Conservation (phyloP, 2,888 invertebrate genomes). For the Tenthredo scrophulariae region DNA sequence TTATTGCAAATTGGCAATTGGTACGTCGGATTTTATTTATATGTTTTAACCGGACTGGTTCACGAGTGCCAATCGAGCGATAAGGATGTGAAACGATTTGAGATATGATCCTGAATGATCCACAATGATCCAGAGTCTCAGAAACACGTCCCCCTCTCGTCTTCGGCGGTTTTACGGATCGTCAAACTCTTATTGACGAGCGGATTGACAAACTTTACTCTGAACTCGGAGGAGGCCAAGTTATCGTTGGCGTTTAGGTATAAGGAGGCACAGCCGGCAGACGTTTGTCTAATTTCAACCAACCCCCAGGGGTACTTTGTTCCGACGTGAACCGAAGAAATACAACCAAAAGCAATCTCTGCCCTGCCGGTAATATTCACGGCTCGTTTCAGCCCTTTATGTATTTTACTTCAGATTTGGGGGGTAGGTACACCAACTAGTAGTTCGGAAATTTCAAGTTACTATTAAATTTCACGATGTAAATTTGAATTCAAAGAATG, state of each 20-base stretch:
- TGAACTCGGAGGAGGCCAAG: slow-evolving; percentile 25
- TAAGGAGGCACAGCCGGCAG: background rate
- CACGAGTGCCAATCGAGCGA: background rate
- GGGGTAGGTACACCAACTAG: background rate
- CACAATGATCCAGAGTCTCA: background rate
- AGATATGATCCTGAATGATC: slow-evolving; percentile 29
- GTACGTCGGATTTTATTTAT: background rate
- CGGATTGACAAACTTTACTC: slow-evolving; percentile 33
- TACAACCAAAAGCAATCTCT: slow-evolving; percentile 32
- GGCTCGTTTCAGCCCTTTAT: background rate
- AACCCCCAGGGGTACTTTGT: slow-evolving; percentile 2
- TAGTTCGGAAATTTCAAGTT: background rate
- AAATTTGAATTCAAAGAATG: background rate
- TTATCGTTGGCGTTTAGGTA: slow-evolving; percentile 26
- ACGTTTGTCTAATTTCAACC: slow-evolving; percentile 43
- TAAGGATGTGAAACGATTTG: slow-evolving; percentile 6
- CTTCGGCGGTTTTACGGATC: slow-evolving; percentile 37
- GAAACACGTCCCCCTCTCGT: background rate
- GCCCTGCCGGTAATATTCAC: background rate
- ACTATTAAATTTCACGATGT: background rate
- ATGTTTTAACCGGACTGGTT: background rate
- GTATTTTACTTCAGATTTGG: background rate
- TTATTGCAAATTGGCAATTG: background rate
- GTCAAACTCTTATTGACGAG: slow-evolving; percentile 37
- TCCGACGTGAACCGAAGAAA: background rate